A percentile compares a stretch with the other conserved stretches of the same genome.
Evolutionary conservation across 2,888 invertebrate genomes (phyloP).

Genomic region (Aricia artaxerxes): DNA sequence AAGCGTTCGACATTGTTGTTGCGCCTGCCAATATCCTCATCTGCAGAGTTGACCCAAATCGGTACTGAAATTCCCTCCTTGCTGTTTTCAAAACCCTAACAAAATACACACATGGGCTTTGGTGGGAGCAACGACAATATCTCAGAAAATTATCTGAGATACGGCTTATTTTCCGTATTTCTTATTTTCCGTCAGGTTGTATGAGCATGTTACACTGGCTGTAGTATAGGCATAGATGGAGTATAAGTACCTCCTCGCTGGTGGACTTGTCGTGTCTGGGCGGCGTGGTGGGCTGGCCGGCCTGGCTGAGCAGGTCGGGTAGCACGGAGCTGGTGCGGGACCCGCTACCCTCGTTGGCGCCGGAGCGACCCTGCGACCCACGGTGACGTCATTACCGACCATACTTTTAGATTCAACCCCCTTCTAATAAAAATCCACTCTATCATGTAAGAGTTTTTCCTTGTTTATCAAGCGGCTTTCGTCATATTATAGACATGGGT

Average conservation of each 20-base stretch:
- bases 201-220: constrained; percentile 1
- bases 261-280: constrained; percentile 95
- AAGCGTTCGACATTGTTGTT: no score
- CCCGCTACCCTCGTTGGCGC: constrained; percentile 81
- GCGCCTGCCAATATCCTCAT: no score
- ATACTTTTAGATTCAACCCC: background rate
- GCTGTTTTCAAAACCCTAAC: no score
- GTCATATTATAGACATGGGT: no score
- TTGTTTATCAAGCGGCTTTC: no score
- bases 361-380: constrained; percentile 60
- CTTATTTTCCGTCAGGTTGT: background rate
- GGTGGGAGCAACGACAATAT: background rate
- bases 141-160: background rate
- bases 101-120: background rate
- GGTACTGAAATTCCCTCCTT: no score
- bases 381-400: background rate
- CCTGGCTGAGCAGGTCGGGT: constrained; percentile 96
- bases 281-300: constrained; percentile 90
- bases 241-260: constrained; percentile 91
- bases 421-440: no score
- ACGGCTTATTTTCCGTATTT: background rate
- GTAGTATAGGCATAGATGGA: background rate
- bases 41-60: no score
- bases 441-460: no score
- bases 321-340: constrained; percentile 95